phyloP scores from a whole-genome alignment of 2,113 vertebrate species.

The Marmota flaviventris region DNA sequence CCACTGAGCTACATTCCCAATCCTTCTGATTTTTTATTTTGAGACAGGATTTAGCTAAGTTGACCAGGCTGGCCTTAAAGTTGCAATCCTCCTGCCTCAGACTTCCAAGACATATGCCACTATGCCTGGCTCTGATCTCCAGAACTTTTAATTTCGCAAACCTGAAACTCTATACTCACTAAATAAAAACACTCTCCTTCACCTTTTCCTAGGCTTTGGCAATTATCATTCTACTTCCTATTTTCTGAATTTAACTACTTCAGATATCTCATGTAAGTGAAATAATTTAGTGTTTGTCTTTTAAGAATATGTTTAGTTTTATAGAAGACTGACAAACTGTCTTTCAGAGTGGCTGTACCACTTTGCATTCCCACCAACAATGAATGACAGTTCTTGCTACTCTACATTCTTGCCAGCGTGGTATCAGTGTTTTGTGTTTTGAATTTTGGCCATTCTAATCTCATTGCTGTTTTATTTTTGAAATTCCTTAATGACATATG shows the following conservation, averaged over 20 bases:
- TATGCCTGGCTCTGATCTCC: not conserved
- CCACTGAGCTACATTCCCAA: not conserved
- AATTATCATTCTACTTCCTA: not conserved
- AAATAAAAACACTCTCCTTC: not conserved
- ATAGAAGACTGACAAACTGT: not conserved
- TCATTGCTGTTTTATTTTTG: not conserved
- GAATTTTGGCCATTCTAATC: not conserved
- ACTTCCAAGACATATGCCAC: not conserved
- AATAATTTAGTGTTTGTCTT: not conserved
- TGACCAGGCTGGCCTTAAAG: not conserved
- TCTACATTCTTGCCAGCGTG: not conserved
- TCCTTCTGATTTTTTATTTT: not conserved
- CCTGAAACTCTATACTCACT: not conserved
- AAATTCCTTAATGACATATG: constrained; percentile 27
- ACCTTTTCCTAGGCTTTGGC: not conserved
- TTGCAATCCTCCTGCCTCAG: not conserved
- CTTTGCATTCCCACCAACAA: not conserved
- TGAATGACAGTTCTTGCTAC: not conserved
- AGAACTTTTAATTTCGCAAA: not conserved
- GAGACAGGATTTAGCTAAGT: not conserved
- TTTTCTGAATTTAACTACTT: not conserved
- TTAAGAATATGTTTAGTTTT: not conserved
- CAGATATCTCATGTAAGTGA: not conserved
- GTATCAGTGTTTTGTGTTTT: not conserved
- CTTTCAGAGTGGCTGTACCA: not conserved